phyloP scores from a whole-genome alignment of 2,888 invertebrate genomes.

The Erynnis tages region DNA sequence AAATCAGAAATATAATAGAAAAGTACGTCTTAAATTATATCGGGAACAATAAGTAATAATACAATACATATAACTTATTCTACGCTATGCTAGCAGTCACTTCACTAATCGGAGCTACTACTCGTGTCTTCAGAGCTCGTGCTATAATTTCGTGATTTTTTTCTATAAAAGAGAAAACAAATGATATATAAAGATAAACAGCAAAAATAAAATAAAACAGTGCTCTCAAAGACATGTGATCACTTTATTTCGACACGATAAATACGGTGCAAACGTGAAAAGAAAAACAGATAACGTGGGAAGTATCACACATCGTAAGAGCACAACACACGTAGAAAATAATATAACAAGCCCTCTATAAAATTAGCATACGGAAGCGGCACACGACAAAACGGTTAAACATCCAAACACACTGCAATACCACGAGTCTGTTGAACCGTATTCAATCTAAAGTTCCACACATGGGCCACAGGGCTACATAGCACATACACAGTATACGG shows the following conservation, averaged over 20 bases:
- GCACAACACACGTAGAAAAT: constrained; percentile 31
- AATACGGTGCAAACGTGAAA: background rate
- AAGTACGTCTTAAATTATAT: constrained; percentile 26
- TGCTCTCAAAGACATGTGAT: background rate
- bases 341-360: constrained; percentile 41
- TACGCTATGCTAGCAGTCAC: constrained; percentile 55
- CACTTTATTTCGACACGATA: too few species aligned
- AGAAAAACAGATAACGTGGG: background rate
- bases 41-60: constrained; percentile 32
- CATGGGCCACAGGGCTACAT: too few species aligned
- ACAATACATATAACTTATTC: constrained; percentile 55
- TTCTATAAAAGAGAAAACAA: constrained; percentile 74
- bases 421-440: too few species aligned
- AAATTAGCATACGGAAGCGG: constrained; percentile 53
- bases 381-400: constrained; percentile 59
- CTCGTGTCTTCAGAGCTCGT: constrained; percentile 74
- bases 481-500: too few species aligned
- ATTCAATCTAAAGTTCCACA: too few species aligned
- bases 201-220: constrained; percentile 38
- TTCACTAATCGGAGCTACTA: constrained; percentile 72
- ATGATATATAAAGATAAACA: constrained; percentile 37
- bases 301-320: constrained; percentile 5
- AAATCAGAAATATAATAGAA: constrained; percentile 30
- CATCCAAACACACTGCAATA: constrained; percentile 33
- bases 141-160: constrained; percentile 75